Percentiles rank a stretch among this genome's conserved stretches.
Evolutionary conservation across 92 coral and sea anemone species (phyloP).

Genomic region (Galaxea fascicularis): DNA sequence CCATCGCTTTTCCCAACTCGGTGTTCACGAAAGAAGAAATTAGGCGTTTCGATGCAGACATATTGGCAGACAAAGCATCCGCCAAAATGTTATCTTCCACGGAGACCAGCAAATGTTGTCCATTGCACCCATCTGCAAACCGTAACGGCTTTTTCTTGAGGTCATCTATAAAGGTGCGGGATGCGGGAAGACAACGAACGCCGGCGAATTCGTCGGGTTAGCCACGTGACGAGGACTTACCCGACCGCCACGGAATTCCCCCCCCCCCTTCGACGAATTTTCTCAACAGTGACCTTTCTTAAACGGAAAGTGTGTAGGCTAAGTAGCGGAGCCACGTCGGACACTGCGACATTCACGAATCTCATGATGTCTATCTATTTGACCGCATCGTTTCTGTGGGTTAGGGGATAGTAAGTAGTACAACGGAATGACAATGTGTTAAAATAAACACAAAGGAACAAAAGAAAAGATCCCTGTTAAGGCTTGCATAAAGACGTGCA

Average conservation of each 20-base stretch:
- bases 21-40: conserved; percentile 20
- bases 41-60: neutral
- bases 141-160: neutral
- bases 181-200: neutral
- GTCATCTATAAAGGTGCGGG: neutral
- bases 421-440: no score
- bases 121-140: neutral
- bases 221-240: neutral
- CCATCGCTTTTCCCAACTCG: conserved; percentile 6
- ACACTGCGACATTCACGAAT: conserved; percentile 18
- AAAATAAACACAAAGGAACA: no score
- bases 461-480: no score
- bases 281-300: neutral
- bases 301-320: neutral
- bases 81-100: neutral
- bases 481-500: no score
- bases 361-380: neutral
- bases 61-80: neutral
- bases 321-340: conserved; percentile 14
- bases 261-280: conserved; percentile 26
- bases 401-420: no score
- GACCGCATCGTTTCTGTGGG: no score
- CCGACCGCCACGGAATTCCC: neutral
- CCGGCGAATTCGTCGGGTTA: conserved; percentile 2
- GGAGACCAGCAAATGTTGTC: neutral